Evolutionary conservation across 2,888 invertebrate species (phyloP), one percentile per base, ranked within the genome.

Genomic region (Buathra laborator): DNA sequence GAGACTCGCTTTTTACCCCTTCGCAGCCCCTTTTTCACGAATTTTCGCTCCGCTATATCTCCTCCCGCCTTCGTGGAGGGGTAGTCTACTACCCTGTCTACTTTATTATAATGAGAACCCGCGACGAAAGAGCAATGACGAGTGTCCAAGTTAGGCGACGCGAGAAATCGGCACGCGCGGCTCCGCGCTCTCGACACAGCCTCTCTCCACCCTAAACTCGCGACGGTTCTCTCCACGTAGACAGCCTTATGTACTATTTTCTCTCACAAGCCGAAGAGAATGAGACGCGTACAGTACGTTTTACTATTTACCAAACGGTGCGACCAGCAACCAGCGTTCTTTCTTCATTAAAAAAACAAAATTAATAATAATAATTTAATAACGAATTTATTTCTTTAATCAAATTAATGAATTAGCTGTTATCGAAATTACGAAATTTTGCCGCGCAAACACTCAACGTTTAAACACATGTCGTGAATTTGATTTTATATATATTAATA

Each of bases 61-160:
- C 24, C 24, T 67, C 29, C 66, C 44, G 10, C 19, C 71, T 32
- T 43, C 64, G n/a, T 37, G 46, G 32, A 37, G 44, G 16, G 53
- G 10, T 76, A 48, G 14, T 48, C 37, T 51, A 29, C 16, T 53
- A 64, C 64, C 62, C 71, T 53, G 37, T 66, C 56, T 67, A 46
- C 66, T 70, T 64, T 76, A 66, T 72, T 62, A 67, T 85, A 82
- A 82, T 74, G 78, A 82, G 78, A 44, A 68, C 66, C n/a, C 48
- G 78, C 37, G 37, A 16, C n/a, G 46, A 62, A 72, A 19, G 67
- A 77, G 48, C 66, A 59, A 83, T 79, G 53, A 53, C 51, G 68
- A 78, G 68, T 74, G 59, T 59, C 48, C 24, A 37, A 74, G 72
- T 74, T 68, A 9, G 51, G 44, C 56, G 68, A 70, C 62, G 19